Base-by-base conservation (phyloP, 2,113 vertebrate genomes). In the Zosterops japonicus region DNA sequence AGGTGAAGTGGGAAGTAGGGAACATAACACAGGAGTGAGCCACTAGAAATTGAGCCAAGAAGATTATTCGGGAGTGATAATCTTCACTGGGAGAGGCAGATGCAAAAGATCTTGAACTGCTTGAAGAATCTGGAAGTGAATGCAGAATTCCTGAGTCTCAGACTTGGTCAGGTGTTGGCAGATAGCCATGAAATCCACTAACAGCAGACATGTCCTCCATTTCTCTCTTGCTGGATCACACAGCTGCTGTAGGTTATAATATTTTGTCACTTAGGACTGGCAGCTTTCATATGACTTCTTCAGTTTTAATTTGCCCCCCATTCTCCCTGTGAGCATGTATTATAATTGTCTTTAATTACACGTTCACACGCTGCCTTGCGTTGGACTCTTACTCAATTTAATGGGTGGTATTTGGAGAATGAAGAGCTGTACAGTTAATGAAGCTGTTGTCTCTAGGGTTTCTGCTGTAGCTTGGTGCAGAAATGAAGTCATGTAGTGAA, bases 311-410 rank as follows among this genome's bases (percentile, higher is more conserved):
- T 96, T 83, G 63, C 25, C 36, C 67, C 50, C 33, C 41, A 29
- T 77, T 96, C 35, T 92, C 29, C 29, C 59, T 80, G 14, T 55
- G 60, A 84, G 65, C 42, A 15, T 85, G 67, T 61, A 13, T 90
- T 89, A 69, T 91, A 93, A 70, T 94, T 93, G 69, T 55, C 81
- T 70, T 87, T 93, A 94, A 85, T 94, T 95, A 72, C 67, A 72
- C 65, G 74, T 92, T 95, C 77, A 35, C 29, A 33, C 24, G 12
- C 41, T 49, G 44, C 46, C 31, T 89, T 87, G 72, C 49, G 22
- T 21, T 91, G 67, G 35, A 59, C 81, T 74, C 50, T 74, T 77
- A 50, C 35, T 84, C 64, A 50, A 0, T 81, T 85, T 85, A 87
- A 33, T 82, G 81, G 69, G 21, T 87, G 17, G 31, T 79, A 36